phyloP scores from a whole-genome alignment of 2,113 vertebrate genomes.

The Azemiops feae region DNA sequence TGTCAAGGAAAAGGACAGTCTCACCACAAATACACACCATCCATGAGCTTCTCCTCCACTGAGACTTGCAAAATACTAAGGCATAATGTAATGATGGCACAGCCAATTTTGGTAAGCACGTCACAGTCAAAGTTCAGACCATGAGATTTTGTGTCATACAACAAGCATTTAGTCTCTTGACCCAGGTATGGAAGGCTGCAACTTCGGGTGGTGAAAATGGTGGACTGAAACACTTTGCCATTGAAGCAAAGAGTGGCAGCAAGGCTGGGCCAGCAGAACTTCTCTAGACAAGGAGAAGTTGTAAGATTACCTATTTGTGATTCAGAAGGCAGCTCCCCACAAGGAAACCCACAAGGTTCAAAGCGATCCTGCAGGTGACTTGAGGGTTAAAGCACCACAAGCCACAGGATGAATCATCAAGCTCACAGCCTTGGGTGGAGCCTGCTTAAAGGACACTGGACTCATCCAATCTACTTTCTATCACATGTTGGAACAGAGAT shows the following conservation, averaged over 20 bases:
- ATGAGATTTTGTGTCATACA: neutral
- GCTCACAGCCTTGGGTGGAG: neutral
- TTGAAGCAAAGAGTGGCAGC: neutral
- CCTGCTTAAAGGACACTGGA: neutral
- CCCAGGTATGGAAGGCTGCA: neutral
- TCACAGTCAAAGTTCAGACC: too few relatives aligned
- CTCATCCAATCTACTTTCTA: neutral
- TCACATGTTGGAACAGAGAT: neutral
- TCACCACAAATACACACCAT: slow-evolving; percentile 55
- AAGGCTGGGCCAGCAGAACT: neutral
- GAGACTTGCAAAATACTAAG: neutral
- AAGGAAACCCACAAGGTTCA: neutral
- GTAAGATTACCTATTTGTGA: neutral
- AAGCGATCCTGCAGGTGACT: neutral
- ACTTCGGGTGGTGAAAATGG: neutral
- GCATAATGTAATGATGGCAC: too few relatives aligned
- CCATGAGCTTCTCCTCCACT: slow-evolving; percentile 44
- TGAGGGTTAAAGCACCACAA: neutral
- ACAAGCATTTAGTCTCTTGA: neutral
- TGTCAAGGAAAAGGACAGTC: slow-evolving; percentile 30
- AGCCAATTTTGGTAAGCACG: neutral
- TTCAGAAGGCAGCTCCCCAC: neutral
- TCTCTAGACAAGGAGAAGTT: neutral
- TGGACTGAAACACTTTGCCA: neutral
- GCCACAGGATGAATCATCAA: neutral